These are phyloP conservation scores for Eupristina koningsbergeri DNA, from an alignment of 1,140 invertebrate genomes.

Conservation along the genomic window DNA sequence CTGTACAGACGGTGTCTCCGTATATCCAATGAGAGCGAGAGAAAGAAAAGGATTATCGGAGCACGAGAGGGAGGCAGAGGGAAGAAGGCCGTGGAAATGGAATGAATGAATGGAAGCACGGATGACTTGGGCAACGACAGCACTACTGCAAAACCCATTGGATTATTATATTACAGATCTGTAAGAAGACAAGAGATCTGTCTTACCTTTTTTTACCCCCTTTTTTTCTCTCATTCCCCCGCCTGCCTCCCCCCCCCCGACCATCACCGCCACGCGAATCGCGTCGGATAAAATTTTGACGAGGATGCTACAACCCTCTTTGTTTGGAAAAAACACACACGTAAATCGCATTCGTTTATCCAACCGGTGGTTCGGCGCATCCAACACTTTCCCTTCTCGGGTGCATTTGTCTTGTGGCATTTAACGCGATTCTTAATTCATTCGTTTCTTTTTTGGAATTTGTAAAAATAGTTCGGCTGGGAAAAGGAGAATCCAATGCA, in stretches of 20 bases:
- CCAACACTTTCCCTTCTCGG: not conserved
- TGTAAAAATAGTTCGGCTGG: no score
- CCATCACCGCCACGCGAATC: no score
- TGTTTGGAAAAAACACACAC: not conserved
- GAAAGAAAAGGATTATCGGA: slow-evolving; percentile 28
- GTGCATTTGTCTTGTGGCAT: no score
- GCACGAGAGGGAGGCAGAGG: slow-evolving; percentile 36
- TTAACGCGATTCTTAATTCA: no score
- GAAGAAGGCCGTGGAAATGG: slow-evolving; percentile 32
- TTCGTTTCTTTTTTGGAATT: no score
- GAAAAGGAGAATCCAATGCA: no score
- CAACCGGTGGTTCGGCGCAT: no score
- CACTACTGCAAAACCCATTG: not conserved
- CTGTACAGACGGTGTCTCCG: not conserved
- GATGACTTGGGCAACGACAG: slow-evolving; percentile 46
- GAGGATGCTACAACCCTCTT: not conserved
- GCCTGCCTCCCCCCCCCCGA: no score
- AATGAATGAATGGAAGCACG: slow-evolving; percentile 48
- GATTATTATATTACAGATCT: no score
- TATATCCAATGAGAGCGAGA: not conserved
- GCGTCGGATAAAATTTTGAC: not conserved
- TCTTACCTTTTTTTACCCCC: no score
- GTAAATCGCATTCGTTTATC: not conserved
- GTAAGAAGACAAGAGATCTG: no score
- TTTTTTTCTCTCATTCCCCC: no score